A percentile compares a stretch with the other conserved stretches of the same genome.
phyloP scores from a whole-genome alignment of 2,113 vertebrate species.

The Crocuta crocuta region DNA sequence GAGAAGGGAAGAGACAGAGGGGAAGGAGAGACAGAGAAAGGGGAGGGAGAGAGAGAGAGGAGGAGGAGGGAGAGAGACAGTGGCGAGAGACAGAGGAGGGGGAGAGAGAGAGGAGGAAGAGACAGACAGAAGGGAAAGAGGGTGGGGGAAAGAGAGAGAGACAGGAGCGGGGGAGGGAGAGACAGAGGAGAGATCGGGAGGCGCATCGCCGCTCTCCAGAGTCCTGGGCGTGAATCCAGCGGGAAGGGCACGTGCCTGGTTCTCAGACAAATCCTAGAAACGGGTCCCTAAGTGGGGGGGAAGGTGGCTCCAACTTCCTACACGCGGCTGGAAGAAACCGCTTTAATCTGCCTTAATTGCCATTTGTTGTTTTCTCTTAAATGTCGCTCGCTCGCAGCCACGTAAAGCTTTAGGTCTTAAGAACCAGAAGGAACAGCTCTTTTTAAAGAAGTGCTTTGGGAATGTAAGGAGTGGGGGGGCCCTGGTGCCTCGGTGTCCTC shows the following conservation, averaged over 20 bases:
- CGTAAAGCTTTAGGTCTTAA: not conserved
- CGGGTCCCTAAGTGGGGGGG: accelerated
- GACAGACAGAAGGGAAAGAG: too few species aligned
- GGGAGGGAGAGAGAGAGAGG: too few species aligned
- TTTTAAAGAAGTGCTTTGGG: not conserved
- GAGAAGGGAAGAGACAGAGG: not conserved
- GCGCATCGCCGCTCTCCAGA: not conserved
- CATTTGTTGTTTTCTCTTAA: not conserved
- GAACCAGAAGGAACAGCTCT: not conserved
- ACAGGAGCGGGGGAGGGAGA: not conserved
- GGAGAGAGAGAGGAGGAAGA: not conserved
- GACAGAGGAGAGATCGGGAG: not conserved
- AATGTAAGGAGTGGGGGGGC: not conserved
- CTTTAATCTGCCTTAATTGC: not conserved
- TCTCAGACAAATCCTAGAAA: accelerated
- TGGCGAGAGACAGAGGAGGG: not conserved
- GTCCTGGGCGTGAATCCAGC: not conserved
- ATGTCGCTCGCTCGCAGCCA: not conserved
- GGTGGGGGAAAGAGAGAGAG: not conserved
- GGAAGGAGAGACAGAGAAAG: not conserved
- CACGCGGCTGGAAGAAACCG: not conserved
- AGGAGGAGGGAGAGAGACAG: not conserved
- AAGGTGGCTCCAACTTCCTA: not conserved
- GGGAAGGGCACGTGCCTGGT: not conserved
- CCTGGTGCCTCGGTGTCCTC: not conserved